phyloP scores from a whole-genome alignment of 2,113 vertebrate genomes.

The Varanus salvator region DNA sequence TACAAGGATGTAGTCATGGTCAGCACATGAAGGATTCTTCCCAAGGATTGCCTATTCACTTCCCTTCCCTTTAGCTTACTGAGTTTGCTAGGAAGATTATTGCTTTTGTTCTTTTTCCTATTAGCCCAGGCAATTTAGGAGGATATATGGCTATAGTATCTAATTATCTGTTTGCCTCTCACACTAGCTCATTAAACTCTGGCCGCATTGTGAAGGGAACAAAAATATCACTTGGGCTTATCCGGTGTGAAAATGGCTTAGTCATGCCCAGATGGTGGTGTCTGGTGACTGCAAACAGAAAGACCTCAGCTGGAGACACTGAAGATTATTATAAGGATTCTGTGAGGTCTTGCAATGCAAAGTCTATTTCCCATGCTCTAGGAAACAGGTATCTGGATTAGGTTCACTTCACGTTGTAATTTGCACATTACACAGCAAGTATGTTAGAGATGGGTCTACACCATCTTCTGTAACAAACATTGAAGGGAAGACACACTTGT shows the following conservation, averaged over 20 bases:
- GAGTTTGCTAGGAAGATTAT: neutral
- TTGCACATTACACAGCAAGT: neutral
- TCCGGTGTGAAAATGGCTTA: constrained; percentile 62
- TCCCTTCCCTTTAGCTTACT: neutral
- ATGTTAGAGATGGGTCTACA: neutral
- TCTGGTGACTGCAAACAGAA: constrained; percentile 62
- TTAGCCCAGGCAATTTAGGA: constrained; percentile 22
- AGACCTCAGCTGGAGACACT: constrained; percentile 50
- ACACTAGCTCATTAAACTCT: constrained; percentile 56
- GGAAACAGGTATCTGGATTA: constrained; percentile 13
- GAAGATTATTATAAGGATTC: constrained; percentile 34
- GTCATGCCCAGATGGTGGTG: constrained; percentile 56
- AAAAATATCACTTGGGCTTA: constrained; percentile 50
- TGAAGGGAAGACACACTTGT: neutral
- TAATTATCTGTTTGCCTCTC: constrained; percentile 47
- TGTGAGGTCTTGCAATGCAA: constrained; percentile 5
- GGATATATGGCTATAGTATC: constrained; percentile 19
- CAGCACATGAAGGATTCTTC: neutral
- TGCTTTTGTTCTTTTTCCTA: neutral
- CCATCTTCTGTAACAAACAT: neutral
- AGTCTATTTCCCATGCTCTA: neutral
- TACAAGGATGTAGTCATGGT: neutral
- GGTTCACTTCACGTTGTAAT: neutral
- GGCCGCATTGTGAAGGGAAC: constrained; percentile 58
- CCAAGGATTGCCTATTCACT: neutral